phyloP scores from a whole-genome alignment of 1,140 invertebrate genomes.

The Diprion similis region DNA sequence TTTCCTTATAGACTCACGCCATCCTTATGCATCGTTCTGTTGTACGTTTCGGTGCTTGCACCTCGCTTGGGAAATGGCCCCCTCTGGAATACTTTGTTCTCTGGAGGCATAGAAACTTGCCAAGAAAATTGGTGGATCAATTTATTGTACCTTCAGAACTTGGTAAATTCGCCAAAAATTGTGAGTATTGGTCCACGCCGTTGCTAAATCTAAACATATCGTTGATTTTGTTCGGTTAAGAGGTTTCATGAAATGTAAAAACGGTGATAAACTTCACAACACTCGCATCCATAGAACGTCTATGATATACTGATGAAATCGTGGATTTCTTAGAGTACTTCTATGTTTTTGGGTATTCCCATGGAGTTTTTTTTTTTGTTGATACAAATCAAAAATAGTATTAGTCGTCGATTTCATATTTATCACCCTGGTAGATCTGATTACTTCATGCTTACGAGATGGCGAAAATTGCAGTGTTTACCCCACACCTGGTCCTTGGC shows the following conservation, averaged over 20 bases:
- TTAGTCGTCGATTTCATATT: too few relatives aligned
- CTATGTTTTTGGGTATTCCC: too few relatives aligned
- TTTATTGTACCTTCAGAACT: constrained; percentile 68
- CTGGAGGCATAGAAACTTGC: constrained; percentile 42
- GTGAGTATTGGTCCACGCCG: constrained; percentile 33
- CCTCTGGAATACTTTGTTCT: constrained; percentile 52
- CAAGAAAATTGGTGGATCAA: constrained; percentile 66
- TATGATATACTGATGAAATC: constrained; percentile 59
- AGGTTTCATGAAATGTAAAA: constrained; percentile 48
- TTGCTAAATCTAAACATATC: constrained; percentile 40
- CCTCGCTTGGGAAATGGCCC: constrained; percentile 67
- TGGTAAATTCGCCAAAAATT: constrained; percentile 50
- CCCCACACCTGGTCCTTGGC: constrained; percentile 65
- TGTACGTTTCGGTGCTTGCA: constrained; percentile 63
- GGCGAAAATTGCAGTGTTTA: constrained; percentile 67
- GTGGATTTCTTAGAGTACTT: too few relatives aligned
- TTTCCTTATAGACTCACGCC: constrained; percentile 61
- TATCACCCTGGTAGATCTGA: too few relatives aligned
- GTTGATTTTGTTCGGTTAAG: constrained; percentile 62
- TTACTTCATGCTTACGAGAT: too few relatives aligned
- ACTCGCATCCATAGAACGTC: neutral
- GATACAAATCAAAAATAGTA: too few relatives aligned
- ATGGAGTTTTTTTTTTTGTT: too few relatives aligned
- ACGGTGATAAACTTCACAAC: constrained; percentile 62
- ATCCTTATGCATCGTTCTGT: constrained; percentile 62